Conservation (phyloP, 64 coral and sea anemone genomes). For the Montipora foliosa region DNA sequence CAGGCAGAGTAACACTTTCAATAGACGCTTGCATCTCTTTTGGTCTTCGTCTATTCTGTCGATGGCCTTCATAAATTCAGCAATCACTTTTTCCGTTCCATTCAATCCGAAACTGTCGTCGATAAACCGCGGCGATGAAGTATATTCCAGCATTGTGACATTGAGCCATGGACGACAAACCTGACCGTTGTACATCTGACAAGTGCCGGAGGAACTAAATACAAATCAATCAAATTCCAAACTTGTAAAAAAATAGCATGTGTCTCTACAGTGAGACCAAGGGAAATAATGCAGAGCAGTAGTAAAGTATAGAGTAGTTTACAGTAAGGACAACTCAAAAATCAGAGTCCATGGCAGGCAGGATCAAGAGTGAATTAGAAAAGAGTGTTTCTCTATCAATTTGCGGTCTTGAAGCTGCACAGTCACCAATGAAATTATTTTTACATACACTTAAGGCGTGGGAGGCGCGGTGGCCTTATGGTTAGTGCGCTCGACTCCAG, state of each 20-base stretch:
- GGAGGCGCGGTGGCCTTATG: no score
- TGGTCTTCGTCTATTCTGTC: slow-evolving; percentile 42
- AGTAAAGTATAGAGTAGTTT: no score
- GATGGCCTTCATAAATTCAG: slow-evolving; percentile 42
- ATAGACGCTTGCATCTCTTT: slow-evolving; percentile 60
- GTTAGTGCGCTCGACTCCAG: no score
- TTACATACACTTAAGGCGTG: no score
- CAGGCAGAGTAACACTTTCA: slow-evolving; percentile 60
- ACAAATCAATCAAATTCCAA: neutral
- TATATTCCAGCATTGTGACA: slow-evolving; percentile 55
- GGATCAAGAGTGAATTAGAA: no score
- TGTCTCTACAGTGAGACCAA: no score
- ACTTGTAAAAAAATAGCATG: neutral
- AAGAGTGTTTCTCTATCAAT: no score
- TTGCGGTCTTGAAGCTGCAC: no score
- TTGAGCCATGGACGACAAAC: slow-evolving; percentile 53
- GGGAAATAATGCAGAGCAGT: no score
- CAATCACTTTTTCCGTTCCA: slow-evolving; percentile 55
- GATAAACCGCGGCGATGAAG: slow-evolving; percentile 52
- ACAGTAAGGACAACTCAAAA: no score
- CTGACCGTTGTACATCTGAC: slow-evolving; percentile 42
- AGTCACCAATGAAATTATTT: no score
- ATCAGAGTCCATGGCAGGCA: no score
- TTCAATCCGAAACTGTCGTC: slow-evolving; percentile 57
- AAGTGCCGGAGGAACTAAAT: slow-evolving; percentile 31